Percentiles rank a stretch among this genome's conserved stretches.
phyloP scores from a whole-genome alignment of 2,888 invertebrate genomes.

The Tetragonula carbonaria region DNA sequence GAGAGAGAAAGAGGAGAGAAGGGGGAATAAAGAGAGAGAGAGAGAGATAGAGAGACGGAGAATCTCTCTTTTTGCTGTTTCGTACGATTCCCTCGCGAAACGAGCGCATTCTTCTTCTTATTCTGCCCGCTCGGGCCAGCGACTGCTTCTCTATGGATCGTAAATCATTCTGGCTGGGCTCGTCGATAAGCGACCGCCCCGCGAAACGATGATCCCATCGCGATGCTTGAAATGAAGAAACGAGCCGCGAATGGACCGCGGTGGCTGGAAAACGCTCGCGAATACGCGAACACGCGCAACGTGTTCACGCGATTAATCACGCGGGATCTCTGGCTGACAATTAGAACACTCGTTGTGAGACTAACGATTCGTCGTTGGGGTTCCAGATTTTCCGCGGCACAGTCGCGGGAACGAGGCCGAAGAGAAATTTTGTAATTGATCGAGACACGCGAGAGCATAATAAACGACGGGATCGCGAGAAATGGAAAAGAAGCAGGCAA shows the following conservation, averaged over 20 bases:
- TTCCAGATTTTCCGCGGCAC: conserved; percentile 27
- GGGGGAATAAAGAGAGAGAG: background rate
- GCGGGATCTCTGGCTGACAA: conserved; percentile 48
- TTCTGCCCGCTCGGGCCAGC: background rate
- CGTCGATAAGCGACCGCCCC: conserved; percentile 17
- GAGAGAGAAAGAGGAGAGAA: too few species aligned
- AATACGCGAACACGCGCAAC: conserved; percentile 14
- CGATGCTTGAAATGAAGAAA: conserved; percentile 37
- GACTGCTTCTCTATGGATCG: background rate
- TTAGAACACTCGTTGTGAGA: conserved; percentile 4
- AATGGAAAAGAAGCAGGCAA: background rate
- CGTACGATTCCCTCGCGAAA: background rate
- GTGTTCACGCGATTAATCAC: conserved; percentile 36
- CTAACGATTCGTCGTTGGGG: conserved; percentile 21
- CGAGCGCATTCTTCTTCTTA: background rate
- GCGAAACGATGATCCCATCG: background rate
- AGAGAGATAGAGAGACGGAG: background rate
- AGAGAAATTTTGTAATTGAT: conserved; percentile 21
- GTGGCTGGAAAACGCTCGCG: background rate
- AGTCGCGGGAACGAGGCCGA: background rate
- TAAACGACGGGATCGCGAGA: background rate
- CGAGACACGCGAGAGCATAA: conserved; percentile 14
- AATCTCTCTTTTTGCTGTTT: background rate
- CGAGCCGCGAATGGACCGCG: background rate
- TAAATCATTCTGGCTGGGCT: conserved; percentile 17